phyloP scores from a whole-genome alignment of 2,797 vertebrate species.

The Remorina albescens region DNA sequence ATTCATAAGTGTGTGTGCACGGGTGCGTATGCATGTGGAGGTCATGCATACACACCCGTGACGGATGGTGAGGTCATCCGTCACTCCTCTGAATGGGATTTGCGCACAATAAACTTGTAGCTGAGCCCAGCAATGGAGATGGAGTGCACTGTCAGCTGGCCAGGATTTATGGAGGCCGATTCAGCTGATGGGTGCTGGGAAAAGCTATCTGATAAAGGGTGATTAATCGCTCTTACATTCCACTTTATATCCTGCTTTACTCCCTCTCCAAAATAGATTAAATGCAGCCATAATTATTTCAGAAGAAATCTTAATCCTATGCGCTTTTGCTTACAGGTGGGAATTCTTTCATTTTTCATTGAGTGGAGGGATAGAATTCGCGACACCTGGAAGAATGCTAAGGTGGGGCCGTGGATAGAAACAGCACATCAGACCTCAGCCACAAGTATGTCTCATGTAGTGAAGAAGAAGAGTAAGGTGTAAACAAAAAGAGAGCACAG shows the following conservation, averaged over 20 bases:
- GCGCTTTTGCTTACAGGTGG: conserved; percentile 42
- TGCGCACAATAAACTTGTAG: conserved; percentile 86
- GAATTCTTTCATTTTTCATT: conserved; percentile 50
- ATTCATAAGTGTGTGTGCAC: conserved; percentile 11
- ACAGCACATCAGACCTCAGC: not conserved
- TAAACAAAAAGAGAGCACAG: not conserved
- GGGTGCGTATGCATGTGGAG: conserved; percentile 40
- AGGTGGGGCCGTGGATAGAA: not conserved
- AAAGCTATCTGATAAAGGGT: conserved; percentile 84
- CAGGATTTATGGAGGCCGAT: conserved; percentile 84
- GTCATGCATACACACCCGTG: conserved; percentile 28
- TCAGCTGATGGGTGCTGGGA: conserved; percentile 84
- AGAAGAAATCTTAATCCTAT: conserved; percentile 71
- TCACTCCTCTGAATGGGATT: conserved; percentile 85
- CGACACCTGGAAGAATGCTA: not conserved
- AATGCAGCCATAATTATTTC: conserved; percentile 84
- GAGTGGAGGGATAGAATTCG: conserved; percentile 7
- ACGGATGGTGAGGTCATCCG: conserved; percentile 73
- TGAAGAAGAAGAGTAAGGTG: not conserved
- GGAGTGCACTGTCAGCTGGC: conserved; percentile 80
- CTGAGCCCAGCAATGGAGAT: conserved; percentile 82
- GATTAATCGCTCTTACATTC: conserved; percentile 85
- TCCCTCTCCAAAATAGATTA: conserved; percentile 79
- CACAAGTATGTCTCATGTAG: not conserved
- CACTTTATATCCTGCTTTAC: conserved; percentile 71